A percentile compares a stretch with the other conserved stretches of the same genome.
Evolutionary conservation across 2,888 invertebrate genomes (phyloP).

Genomic region (Drosophila subquinaria): DNA sequence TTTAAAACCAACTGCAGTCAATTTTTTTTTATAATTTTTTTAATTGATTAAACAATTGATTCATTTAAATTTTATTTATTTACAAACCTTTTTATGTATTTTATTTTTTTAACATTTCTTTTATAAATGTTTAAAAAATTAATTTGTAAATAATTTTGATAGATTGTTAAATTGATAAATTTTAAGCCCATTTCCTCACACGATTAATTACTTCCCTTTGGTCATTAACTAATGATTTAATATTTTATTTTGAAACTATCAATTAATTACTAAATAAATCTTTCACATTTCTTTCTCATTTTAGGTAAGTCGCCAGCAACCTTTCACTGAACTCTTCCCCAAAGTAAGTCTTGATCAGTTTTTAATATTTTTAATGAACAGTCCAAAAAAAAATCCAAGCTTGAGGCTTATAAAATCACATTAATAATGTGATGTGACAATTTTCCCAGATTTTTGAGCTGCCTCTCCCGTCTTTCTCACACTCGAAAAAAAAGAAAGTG

Average conservation of each 20-base stretch:
- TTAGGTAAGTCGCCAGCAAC: slow-evolving; percentile 67
- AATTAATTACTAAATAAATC: slow-evolving; percentile 50
- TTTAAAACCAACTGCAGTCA: not conserved
- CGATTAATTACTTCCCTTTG: slow-evolving; percentile 13
- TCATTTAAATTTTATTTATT: too few species aligned
- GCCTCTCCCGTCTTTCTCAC: not conserved
- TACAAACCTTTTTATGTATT: too few species aligned
- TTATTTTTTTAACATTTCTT: not conserved
- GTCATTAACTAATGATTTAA: slow-evolving; percentile 37
- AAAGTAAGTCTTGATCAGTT: slow-evolving; percentile 40
- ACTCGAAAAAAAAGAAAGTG: slow-evolving; percentile 62
- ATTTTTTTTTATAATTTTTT: not conserved
- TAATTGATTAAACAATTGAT: not conserved
- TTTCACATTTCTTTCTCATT: slow-evolving; percentile 54
- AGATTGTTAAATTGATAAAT: slow-evolving; percentile 23
- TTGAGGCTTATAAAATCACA: slow-evolving; percentile 34
- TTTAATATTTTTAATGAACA: slow-evolving; percentile 27
- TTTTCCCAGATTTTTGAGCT: slow-evolving; percentile 56
- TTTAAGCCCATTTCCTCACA: slow-evolving; percentile 17
- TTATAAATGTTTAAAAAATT: not conserved
- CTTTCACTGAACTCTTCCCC: slow-evolving; percentile 40
- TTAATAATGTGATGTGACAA: slow-evolving; percentile 54
- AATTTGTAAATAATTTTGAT: not conserved
- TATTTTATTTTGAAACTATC: slow-evolving; percentile 19
- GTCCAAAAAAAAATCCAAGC: not conserved